Base-by-base conservation (phyloP, 2,888 invertebrate species). In the Epicampocera succincta region DNA sequence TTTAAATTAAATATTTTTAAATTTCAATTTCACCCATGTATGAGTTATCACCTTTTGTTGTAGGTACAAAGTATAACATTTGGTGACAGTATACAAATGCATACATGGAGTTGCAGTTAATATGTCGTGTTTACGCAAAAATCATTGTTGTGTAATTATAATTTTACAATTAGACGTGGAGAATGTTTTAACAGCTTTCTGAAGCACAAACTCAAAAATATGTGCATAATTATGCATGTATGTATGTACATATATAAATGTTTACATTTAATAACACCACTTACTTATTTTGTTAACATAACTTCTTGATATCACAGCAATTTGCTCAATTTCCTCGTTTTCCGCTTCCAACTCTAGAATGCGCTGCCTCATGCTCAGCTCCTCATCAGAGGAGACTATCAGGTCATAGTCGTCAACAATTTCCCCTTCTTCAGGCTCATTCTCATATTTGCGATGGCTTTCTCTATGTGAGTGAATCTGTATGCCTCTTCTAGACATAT, bases 341-440 rank as follows among this genome's bases (percentile, higher is more conserved):
- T 88, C 87, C 11, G 89, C 89, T 84, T 91, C 91, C 72, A 91
- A 83, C 66, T 91, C 90, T 50, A 87, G 85, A 17, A 91, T 91
- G 25, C 91, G 86, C 61, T 89, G 87, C 2, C 90, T 87, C 85
- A 91, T 85, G 11, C 87, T 86, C 33, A 88, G 85, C 65, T 91
- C 91, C 56, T 91, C 91, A 76, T 91, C 91, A 0, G 91, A 91
- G 6, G 91, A 91, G n/a, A 91, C 89, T n/a, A 91, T 91, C 76
- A 88, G 86, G 46, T 91, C 90, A 29, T 85, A 90, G 3, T 90
- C 90, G 78, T 90, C 91, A 3, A 89, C 85, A 81, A 90, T 90
- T 87, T 91, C 90, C n/a, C 90, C 90, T 76, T 91, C 90, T 80
- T 91, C 90, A 2, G 88, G 88, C 61, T 89, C 89, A 60, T 88